Conservation (phyloP, 2,797 vertebrate species). For the Malurus leucopterus region DNA sequence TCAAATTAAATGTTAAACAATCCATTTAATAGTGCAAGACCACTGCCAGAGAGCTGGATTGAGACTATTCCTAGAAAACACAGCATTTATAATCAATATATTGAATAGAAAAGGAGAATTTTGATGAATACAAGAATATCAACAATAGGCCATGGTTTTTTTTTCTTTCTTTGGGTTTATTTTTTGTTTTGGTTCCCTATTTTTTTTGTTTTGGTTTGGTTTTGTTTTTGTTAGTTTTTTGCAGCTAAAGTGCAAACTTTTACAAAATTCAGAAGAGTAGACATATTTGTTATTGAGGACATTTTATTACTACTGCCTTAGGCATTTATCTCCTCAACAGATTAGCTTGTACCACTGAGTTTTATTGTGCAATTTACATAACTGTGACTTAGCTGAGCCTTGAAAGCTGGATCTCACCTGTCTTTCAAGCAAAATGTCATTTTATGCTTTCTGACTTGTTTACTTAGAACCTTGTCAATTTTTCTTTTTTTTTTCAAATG, state of each 20-base stretch:
- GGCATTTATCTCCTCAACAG: background rate
- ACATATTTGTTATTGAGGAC: background rate
- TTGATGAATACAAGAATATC: background rate
- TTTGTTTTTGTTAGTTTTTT: background rate
- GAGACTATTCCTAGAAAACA: background rate
- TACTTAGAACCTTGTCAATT: background rate
- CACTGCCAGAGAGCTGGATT: background rate
- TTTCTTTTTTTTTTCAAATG: background rate
- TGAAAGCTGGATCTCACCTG: background rate
- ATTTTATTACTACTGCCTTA: background rate
- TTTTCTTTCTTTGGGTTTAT: background rate
- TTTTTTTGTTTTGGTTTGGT: background rate
- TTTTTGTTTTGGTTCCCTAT: background rate
- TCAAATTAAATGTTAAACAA: background rate
- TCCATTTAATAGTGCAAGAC: background rate
- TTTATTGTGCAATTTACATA: slow-evolving; percentile 1
- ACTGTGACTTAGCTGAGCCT: background rate
- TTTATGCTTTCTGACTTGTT: slow-evolving; percentile 3
- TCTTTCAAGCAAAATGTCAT: slow-evolving; percentile 18
- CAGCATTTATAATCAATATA: background rate
- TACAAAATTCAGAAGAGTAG: background rate
- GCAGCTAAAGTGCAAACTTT: background rate
- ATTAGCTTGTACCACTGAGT: background rate
- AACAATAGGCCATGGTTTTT: background rate
- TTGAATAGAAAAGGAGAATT: background rate